Evolutionary conservation across 2,797 vertebrate genomes (phyloP), one percentile per base, ranked within the genome.

Genomic region (Schizothorax lantsangensis): DNA sequence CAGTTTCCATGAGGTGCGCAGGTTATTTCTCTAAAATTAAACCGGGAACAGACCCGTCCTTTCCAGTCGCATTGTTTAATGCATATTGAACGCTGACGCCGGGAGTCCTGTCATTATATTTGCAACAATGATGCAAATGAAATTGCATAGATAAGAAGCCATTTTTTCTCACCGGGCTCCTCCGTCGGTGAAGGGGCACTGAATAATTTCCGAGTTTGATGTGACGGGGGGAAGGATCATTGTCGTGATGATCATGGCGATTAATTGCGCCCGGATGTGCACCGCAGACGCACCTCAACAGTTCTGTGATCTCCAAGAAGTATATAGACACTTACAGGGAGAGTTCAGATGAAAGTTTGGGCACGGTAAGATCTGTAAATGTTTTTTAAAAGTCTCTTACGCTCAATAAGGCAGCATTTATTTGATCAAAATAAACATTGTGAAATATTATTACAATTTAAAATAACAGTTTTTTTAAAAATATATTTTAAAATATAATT

Each of bases 1-100:
- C 91, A 86, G 81, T 81, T 79, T 64, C 69, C 40, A 59, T 26
- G 33, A 86, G 77, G 93, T 89, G 90, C 90, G 77, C 93, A 93
- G 93, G 94, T 95, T 95, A 95, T 93, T 95, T 93, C 92, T 93
- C 92, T 92, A 91, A 95, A 95, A 95, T 94, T 93, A 94, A 95
- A 95, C 92, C 93, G 92, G 93, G 93, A 94, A 92, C 92, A 93
- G 92, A 90, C 90, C 88, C 89, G 91, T 90, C 90, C 90, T 94
- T 94, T 94, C 92, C 92, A 90, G 88, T 86, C 90, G 84, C 92
- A 93, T 95, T 95, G 94, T 94, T 95, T 93, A 94, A 95, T 94
- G 93, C 93, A 91, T 90, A 93, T 86, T 91, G 92, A 87, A 92
- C 71, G 91, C 91, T 92, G 88, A 85, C 81, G 90, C 91, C 83